phyloP scores from a whole-genome alignment of 1,140 invertebrate genomes.

The Homarus americanus region DNA sequence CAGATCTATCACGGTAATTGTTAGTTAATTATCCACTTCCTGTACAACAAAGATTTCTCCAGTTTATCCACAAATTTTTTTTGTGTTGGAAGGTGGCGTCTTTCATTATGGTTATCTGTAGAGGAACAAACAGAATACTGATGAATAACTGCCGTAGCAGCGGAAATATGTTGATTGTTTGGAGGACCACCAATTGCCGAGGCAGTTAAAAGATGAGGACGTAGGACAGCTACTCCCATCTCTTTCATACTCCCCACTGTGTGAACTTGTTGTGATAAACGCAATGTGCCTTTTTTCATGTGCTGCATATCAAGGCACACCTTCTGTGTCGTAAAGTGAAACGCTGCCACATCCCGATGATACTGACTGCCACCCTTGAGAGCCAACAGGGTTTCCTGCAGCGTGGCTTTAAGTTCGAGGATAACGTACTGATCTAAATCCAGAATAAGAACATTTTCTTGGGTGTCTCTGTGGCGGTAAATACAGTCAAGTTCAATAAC shows the following conservation, averaged over 20 bases:
- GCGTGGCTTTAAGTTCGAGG: slow-evolving; percentile 33
- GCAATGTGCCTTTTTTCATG: slow-evolving; percentile 25
- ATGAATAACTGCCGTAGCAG: slow-evolving; percentile 49
- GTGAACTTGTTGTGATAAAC: slow-evolving; percentile 62
- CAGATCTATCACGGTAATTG: not conserved
- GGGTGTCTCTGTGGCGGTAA: slow-evolving; percentile 66
- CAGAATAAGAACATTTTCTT: slow-evolving; percentile 72
- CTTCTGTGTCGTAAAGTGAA: slow-evolving; percentile 62
- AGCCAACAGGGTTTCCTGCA: slow-evolving; percentile 50
- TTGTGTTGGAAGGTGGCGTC: slow-evolving; percentile 67
- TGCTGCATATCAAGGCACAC: slow-evolving; percentile 72
- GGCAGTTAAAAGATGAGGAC: slow-evolving; percentile 64
- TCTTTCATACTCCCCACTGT: slow-evolving; percentile 36
- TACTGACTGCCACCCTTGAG: slow-evolving; percentile 23
- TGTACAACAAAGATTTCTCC: slow-evolving; percentile 63
- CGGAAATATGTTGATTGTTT: slow-evolving; percentile 66
- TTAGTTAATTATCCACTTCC: slow-evolving; percentile 69
- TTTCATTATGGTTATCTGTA: slow-evolving; percentile 59
- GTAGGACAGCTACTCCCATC: slow-evolving; percentile 62
- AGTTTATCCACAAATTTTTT: slow-evolving; percentile 61
- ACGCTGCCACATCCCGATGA: slow-evolving; percentile 54
- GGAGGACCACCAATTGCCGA: slow-evolving; percentile 10
- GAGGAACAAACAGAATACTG: slow-evolving; percentile 49
- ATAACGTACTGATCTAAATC: slow-evolving; percentile 66
- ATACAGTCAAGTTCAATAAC: slow-evolving; percentile 70